phyloP scores from a whole-genome alignment of 2,113 vertebrate species.

The Albula goreensis region DNA sequence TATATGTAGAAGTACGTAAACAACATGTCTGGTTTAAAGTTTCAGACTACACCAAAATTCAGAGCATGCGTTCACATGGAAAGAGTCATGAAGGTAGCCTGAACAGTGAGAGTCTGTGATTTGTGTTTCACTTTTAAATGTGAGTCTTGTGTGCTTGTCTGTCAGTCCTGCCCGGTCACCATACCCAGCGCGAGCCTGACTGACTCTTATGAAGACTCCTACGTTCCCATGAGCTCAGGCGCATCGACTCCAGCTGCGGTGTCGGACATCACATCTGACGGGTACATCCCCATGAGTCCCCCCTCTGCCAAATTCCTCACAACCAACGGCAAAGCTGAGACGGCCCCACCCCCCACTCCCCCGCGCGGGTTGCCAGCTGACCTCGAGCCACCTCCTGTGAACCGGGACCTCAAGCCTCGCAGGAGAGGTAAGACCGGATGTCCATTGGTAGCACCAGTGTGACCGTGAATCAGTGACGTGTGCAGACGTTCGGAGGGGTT shows the following conservation, averaged over 20 bases:
- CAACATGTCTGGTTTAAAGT: too few relatives aligned
- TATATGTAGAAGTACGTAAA: too few relatives aligned
- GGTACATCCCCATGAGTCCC: conserved; percentile 93
- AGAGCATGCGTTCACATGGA: too few relatives aligned
- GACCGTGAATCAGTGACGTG: neutral
- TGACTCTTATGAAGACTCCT: conserved; percentile 74
- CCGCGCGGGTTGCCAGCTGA: conserved; percentile 68
- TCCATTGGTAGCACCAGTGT: neutral
- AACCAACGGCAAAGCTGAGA: conserved; percentile 59
- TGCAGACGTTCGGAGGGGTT: neutral
- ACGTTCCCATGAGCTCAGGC: conserved; percentile 84
- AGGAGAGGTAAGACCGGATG: conserved; percentile 77
- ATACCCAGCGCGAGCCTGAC: conserved; percentile 48
- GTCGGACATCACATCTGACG: conserved; percentile 65
- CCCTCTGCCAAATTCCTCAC: conserved; percentile 57
- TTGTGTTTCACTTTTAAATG: neutral
- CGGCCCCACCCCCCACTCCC: conserved; percentile 59
- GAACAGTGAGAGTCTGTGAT: neutral
- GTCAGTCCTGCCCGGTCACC: conserved; percentile 68
- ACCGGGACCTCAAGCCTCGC: conserved; percentile 91
- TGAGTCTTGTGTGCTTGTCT: conserved; percentile 22
- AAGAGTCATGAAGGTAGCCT: neutral
- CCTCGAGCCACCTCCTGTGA: conserved; percentile 86
- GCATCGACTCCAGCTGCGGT: conserved; percentile 58
- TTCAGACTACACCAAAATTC: too few relatives aligned